These are phyloP conservation scores for Hypomecis atomaria DNA, from an alignment of 2,888 invertebrate genomes.

Conservation along the genomic window DNA sequence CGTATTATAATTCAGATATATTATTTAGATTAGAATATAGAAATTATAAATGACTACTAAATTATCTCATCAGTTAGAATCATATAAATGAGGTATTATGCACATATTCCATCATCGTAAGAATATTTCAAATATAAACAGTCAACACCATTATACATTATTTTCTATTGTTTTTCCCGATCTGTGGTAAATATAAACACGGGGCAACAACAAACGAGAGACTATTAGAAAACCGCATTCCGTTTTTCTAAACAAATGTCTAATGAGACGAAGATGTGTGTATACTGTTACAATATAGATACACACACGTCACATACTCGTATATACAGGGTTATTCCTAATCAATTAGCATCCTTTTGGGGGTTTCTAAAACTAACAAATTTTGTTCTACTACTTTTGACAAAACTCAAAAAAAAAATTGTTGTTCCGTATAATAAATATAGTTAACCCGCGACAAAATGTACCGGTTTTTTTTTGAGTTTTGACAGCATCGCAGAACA, in stretches of 20 bases:
- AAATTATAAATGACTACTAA: not conserved
- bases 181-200: conserved; percentile 33
- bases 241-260: conserved; percentile 34
- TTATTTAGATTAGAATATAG: not conserved
- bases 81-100: conserved; percentile 30
- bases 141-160: conserved; percentile 54
- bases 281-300: not conserved
- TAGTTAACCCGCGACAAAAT: no score
- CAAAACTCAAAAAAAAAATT: no score
- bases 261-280: conserved; percentile 21
- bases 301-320: no score
- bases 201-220: conserved; percentile 15
- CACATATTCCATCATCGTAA: conserved; percentile 48
- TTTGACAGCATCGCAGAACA: no score
- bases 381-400: no score
- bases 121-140: conserved; percentile 54
- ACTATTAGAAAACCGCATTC: conserved; percentile 37
- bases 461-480: no score
- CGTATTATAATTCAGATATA: no score
- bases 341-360: no score
- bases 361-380: no score
- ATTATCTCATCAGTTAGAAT: conserved; percentile 18
- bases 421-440: no score
- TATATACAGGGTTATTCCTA: no score
- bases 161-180: conserved; percentile 45